These are phyloP conservation scores for Lycophotia porphyrea DNA, from an alignment of 2,888 invertebrate genomes.

Conservation along the genomic window DNA sequence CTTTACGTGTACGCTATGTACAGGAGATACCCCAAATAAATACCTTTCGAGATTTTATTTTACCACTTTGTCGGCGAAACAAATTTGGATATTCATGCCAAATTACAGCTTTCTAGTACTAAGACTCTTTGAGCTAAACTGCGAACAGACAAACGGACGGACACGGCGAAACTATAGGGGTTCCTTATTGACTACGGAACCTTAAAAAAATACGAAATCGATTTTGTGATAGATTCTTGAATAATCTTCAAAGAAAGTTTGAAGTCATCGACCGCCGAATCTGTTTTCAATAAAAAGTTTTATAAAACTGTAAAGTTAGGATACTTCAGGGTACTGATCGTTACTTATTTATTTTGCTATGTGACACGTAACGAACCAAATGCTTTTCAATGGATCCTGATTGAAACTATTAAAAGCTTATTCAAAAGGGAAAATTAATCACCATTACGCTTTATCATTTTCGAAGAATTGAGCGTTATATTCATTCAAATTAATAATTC, in stretches of 20 bases:
- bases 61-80: too few relatives aligned
- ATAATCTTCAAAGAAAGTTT: neutral
- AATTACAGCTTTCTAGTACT: too few relatives aligned
- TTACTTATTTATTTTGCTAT: neutral
- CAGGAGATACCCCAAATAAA: too few relatives aligned
- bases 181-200: too few relatives aligned
- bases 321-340: neutral
- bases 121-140: too few relatives aligned
- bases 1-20: too few relatives aligned
- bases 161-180: too few relatives aligned
- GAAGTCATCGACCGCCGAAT: neutral
- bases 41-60: too few relatives aligned
- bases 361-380: neutral
- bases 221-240: neutral
- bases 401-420: slow-evolving; percentile 21
- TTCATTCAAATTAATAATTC: neutral
- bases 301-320: neutral
- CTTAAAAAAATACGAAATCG: too few relatives aligned
- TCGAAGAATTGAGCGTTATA: neutral
- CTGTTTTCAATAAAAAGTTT: neutral
- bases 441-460: neutral
- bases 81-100: too few relatives aligned
- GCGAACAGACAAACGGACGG: too few relatives aligned
- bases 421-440: slow-evolving; percentile 24
- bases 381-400: slow-evolving; percentile 11